These are phyloP conservation scores for Anseranas semipalmata DNA, from an alignment of 2,113 vertebrate species.

Conservation along the genomic window DNA sequence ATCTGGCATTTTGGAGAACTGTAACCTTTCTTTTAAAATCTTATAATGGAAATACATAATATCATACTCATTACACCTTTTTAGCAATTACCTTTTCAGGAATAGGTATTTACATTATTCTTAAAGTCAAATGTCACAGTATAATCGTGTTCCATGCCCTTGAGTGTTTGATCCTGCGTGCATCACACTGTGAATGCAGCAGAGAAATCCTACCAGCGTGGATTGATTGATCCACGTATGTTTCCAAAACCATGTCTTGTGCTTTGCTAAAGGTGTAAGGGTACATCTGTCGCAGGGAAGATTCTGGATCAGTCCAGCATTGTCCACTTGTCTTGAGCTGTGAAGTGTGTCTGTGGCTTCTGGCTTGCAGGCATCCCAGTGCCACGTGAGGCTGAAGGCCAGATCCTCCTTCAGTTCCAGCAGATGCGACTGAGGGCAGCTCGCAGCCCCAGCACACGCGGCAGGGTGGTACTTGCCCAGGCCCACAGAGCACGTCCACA, in stretches of 20 bases:
- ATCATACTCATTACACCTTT: background rate
- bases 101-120: slow-evolving; percentile 24
- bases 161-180: background rate
- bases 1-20: slow-evolving; percentile 8
- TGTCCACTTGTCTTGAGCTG: background rate
- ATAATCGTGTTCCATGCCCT: background rate
- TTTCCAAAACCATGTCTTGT: background rate
- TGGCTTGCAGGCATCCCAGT: background rate
- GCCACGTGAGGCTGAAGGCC: background rate
- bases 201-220: background rate
- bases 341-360: background rate
- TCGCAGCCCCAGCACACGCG: background rate
- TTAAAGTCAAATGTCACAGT: slow-evolving; percentile 14
- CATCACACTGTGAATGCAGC: background rate
- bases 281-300: background rate
- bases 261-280: background rate
- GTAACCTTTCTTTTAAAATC: slow-evolving; percentile 32
- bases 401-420: background rate
- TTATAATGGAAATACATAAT: slow-evolving; percentile 9
- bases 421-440: background rate
- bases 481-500: background rate
- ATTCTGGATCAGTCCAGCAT: background rate
- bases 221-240: background rate
- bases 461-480: background rate
- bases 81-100: background rate